A percentile compares a stretch with the other conserved stretches of the same genome.
phyloP scores from a whole-genome alignment of 2,797 vertebrate species.

The Heteromormyrus szaboi region DNA sequence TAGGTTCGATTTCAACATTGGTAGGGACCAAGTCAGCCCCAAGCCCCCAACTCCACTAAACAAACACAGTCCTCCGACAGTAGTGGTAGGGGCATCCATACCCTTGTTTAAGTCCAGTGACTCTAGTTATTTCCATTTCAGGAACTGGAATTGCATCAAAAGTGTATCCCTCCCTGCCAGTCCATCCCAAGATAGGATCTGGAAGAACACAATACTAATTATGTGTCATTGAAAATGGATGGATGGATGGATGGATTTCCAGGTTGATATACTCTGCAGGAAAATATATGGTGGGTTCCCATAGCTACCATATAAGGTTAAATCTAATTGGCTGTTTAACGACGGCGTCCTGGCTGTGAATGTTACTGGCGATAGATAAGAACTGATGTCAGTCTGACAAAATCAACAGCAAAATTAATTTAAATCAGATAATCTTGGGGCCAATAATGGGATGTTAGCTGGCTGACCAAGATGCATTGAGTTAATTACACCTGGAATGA shows the following conservation, averaged over 20 bases:
- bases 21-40: background rate
- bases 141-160: background rate
- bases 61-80: background rate
- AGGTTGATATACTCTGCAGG: background rate
- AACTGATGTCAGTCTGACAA: background rate
- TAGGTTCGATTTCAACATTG: background rate
- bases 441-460: slow-evolving; percentile 16
- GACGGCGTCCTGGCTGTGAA: background rate
- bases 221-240: background rate
- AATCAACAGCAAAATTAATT: slow-evolving; percentile 18
- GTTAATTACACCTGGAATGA: slow-evolving; percentile 20
- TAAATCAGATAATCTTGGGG: background rate
- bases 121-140: background rate
- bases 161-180: background rate
- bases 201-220: background rate
- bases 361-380: background rate
- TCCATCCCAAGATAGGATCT: background rate
- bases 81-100: background rate
- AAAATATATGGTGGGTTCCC: background rate
- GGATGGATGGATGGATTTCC: background rate
- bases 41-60: background rate
- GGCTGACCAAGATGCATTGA: slow-evolving; percentile 23
- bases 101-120: background rate
- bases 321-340: background rate
- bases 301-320: background rate